phyloP scores from a whole-genome alignment of 1,140 invertebrate species.

The Lasaia peninsularis region DNA sequence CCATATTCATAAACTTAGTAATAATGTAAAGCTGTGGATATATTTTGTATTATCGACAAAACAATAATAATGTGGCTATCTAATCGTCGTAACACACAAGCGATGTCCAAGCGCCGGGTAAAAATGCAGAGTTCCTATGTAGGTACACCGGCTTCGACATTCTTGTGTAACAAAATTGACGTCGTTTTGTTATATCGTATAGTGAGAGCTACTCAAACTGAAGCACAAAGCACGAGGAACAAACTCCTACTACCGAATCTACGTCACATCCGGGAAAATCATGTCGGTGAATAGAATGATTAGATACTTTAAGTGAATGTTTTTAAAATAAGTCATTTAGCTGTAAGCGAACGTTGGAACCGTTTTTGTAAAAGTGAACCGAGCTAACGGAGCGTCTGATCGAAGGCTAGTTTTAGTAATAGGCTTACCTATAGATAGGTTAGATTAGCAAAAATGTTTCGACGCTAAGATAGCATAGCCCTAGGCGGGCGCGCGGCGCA shows the following conservation, averaged over 20 bases:
- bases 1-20: slow-evolving; percentile 70
- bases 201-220: slow-evolving; percentile 40
- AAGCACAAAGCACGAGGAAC: slow-evolving; percentile 65
- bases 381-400: slow-evolving; percentile 47
- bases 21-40: slow-evolving; percentile 62
- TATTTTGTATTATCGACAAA: slow-evolving; percentile 66
- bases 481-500: slow-evolving; percentile 60
- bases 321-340: slow-evolving; percentile 69
- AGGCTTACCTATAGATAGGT: slow-evolving; percentile 72
- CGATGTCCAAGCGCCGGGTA: slow-evolving; percentile 48
- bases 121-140: slow-evolving; percentile 70
- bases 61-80: slow-evolving; percentile 67
- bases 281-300: slow-evolving; percentile 62
- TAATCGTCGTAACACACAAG: slow-evolving; percentile 68
- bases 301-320: slow-evolving; percentile 62
- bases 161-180: slow-evolving; percentile 49
- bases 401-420: slow-evolving; percentile 59
- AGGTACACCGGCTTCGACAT: slow-evolving; percentile 49
- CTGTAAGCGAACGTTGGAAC: slow-evolving; percentile 58
- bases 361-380: slow-evolving; percentile 50
- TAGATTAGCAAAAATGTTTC: slow-evolving; percentile 72
- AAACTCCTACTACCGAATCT: slow-evolving; percentile 64
- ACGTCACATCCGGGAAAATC: slow-evolving; percentile 53
- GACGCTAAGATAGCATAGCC: slow-evolving; percentile 71
- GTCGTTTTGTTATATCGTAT: slow-evolving; percentile 42